Conservation (phyloP, 1,140 invertebrate species). For the Bombus waltoni region DNA sequence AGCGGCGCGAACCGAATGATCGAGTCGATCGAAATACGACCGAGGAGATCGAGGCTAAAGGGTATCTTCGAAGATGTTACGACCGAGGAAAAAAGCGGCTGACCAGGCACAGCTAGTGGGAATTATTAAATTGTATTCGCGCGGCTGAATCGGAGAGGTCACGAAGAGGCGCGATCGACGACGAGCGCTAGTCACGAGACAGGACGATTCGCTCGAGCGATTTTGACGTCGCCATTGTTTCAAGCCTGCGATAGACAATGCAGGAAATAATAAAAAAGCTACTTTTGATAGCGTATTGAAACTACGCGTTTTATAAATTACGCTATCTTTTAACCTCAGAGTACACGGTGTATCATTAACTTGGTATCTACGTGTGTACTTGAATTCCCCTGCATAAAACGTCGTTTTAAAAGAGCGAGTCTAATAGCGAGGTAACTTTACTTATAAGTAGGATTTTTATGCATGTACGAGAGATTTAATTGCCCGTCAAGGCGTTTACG, state of each 20-base stretch:
- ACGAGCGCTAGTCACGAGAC: slow-evolving; percentile 42
- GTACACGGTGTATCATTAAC: not conserved
- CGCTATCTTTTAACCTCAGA: not conserved
- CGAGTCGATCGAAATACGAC: not conserved
- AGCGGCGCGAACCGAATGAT: not conserved
- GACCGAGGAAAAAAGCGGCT: not conserved
- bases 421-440: not conserved
- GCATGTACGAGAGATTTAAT: too few species aligned
- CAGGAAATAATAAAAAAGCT: not conserved
- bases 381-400: not conserved
- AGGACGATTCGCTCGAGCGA: slow-evolving; percentile 23
- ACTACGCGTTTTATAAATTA: not conserved
- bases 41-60: not conserved
- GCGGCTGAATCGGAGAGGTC: slow-evolving; percentile 18
- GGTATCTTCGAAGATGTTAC: slow-evolving; percentile 22
- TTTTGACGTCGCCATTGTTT: slow-evolving; percentile 1
- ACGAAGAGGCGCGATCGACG: slow-evolving; percentile 23
- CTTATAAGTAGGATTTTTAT: not conserved
- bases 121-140: slow-evolving; percentile 45
- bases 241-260: not conserved
- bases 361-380: not conserved
- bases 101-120: not conserved
- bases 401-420: too few species aligned
- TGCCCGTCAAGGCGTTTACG: not conserved
- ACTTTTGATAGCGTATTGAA: not conserved